Evolutionary conservation across 2,113 vertebrate species (phyloP).

Genomic region (Microcebus lehilahytsara): DNA sequence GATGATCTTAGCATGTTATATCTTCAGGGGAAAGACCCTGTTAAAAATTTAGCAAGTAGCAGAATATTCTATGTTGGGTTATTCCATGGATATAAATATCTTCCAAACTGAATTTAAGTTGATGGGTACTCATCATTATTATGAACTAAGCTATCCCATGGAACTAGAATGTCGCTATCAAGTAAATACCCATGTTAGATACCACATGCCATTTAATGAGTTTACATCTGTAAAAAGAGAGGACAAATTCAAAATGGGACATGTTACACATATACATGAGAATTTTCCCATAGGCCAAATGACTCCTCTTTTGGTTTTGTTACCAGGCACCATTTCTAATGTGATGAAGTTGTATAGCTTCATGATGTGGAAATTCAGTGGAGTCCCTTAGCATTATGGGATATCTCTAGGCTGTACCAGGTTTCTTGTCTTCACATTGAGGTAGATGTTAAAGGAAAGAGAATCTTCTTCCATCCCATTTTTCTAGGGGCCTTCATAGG

Average conservation of each 20-base stretch:
- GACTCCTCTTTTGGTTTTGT: neutral
- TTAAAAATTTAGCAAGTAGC: neutral
- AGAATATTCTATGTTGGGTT: neutral
- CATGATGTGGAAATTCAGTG: neutral
- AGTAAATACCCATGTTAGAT: neutral
- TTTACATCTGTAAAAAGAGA: neutral
- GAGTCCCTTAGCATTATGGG: neutral
- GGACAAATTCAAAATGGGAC: neutral
- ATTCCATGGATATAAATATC: neutral
- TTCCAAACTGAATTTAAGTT: conserved; percentile 44
- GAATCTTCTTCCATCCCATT: neutral
- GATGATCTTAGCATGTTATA: neutral
- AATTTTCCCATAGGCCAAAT: neutral
- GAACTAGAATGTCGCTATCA: neutral
- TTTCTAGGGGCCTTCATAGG: neutral
- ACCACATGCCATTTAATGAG: neutral
- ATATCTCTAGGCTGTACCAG: neutral
- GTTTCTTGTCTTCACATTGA: neutral
- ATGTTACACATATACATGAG: neutral
- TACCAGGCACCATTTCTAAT: neutral
- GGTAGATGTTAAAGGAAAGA: neutral
- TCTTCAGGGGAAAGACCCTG: neutral
- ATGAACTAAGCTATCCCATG: neutral
- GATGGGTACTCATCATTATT: neutral
- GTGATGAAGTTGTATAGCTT: neutral